A percentile compares a stretch with the other conserved stretches of the same genome.
These are phyloP conservation scores for Marisa cornuarietis DNA, from an alignment of 1,140 invertebrate species.

Conservation along the genomic window DNA sequence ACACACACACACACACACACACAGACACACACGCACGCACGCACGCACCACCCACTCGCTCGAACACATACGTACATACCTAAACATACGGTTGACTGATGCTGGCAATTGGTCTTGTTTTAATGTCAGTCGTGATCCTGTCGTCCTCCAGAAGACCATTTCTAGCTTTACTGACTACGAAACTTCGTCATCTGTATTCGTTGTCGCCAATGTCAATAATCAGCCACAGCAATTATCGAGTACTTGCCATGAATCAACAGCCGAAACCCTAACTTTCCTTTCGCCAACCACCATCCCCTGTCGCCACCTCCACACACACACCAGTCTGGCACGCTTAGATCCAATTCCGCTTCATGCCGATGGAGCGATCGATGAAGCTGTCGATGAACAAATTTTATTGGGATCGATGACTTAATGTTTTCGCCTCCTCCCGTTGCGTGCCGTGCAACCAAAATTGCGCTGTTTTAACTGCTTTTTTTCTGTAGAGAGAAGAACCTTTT, in stretches of 20 bases:
- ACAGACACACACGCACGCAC: slow-evolving; percentile 8
- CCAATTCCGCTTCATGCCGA: background rate
- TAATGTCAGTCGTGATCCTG: background rate
- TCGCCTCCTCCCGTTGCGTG: no score
- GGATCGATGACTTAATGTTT: no score
- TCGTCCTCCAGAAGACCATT: background rate
- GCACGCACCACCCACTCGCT: background rate
- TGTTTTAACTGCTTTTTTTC: no score
- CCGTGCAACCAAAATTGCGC: no score
- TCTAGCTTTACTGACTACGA: background rate
- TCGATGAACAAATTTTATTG: no score
- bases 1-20: slow-evolving; percentile 1
- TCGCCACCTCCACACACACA: background rate
- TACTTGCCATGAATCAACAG: no score
- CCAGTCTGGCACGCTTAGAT: background rate
- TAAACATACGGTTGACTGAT: background rate
- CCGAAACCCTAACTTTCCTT: background rate
- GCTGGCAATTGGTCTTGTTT: background rate
- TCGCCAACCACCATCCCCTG: background rate
- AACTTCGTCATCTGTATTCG: background rate
- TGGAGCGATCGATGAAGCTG: background rate
- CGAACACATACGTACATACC: background rate
- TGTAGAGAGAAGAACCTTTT: no score
- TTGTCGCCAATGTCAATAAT: background rate
- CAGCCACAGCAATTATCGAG: no score